phyloP scores from a whole-genome alignment of 2,888 invertebrate genomes.

The Alcis repandata region DNA sequence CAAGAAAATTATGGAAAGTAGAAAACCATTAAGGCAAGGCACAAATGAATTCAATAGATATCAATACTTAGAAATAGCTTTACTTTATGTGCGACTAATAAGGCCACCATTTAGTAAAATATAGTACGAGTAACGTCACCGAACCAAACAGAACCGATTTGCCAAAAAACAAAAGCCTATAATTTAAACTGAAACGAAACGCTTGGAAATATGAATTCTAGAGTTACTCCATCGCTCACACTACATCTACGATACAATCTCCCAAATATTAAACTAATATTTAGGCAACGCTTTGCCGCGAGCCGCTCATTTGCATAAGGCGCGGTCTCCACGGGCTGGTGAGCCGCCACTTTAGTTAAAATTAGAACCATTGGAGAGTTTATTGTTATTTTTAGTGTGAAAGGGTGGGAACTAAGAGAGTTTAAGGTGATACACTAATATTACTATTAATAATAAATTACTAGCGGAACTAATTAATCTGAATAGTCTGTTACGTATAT shows the following conservation, averaged over 20 bases:
- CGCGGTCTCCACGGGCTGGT: conserved; percentile 59
- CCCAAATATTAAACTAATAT: conserved; percentile 86
- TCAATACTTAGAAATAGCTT: no score
- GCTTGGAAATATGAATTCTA: conserved; percentile 31
- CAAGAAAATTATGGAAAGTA: no score
- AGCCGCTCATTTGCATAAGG: conserved; percentile 86
- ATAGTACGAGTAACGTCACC: not conserved
- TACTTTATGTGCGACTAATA: no score
- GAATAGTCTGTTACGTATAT: not conserved
- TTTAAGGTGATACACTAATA: conserved; percentile 7
- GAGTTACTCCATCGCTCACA: conserved; percentile 55
- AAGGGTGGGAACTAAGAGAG: conserved; percentile 7
- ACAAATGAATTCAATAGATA: no score
- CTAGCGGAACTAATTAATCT: not conserved
- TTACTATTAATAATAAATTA: not conserved
- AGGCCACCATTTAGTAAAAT: no score
- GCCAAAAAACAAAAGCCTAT: not conserved
- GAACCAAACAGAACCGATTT: not conserved
- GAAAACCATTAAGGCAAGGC: no score
- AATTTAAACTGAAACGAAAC: conserved; percentile 12
- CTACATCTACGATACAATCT: conserved; percentile 74
- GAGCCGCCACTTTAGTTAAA: conserved; percentile 20
- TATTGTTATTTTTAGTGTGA: conserved; percentile 13
- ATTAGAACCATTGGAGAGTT: conserved; percentile 13
- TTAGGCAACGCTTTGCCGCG: conserved; percentile 85